Evolutionary conservation across 92 coral and sea anemone species (phyloP).

Genomic region (Plumapathes pennacea): DNA sequence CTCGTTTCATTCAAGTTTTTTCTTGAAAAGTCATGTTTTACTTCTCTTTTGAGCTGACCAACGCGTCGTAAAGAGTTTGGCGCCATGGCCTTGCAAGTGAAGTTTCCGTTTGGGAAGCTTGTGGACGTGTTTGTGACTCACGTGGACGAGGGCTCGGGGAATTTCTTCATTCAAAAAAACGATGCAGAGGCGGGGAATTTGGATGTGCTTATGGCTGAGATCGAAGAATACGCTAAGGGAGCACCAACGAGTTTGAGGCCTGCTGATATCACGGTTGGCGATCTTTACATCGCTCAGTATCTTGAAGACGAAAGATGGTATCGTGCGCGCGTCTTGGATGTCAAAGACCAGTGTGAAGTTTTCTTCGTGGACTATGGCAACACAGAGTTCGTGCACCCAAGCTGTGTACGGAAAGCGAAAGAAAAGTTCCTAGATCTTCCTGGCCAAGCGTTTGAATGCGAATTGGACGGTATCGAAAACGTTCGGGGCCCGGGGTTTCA

Average conservation of each 20-base stretch:
- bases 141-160: slow-evolving; percentile 75
- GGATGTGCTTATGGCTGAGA: slow-evolving; percentile 78
- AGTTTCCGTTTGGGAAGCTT: slow-evolving; percentile 76
- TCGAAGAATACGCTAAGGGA: slow-evolving; percentile 63
- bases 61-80: no score
- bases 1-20: no score
- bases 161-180: slow-evolving; percentile 86
- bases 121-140: slow-evolving; percentile 89
- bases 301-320: slow-evolving; percentile 84
- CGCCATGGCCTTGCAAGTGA: slow-evolving; percentile 78
- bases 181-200: slow-evolving; percentile 75
- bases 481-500: slow-evolving; percentile 43
- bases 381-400: slow-evolving; percentile 63
- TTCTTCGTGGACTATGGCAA: slow-evolving; percentile 95
- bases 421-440: slow-evolving; percentile 70
- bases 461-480: slow-evolving; percentile 56
- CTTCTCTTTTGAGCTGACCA: no score
- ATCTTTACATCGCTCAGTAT: slow-evolving; percentile 76
- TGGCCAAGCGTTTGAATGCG: slow-evolving; percentile 88
- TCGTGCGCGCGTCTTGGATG: slow-evolving; percentile 80
- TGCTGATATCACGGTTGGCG: slow-evolving; percentile 58
- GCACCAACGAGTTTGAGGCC: slow-evolving; percentile 29
- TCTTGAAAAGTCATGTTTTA: no score
- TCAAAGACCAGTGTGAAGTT: slow-evolving; percentile 65
- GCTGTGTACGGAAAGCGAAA: slow-evolving; percentile 47